Conservation (phyloP, 2,797 vertebrate genomes). For the Threskiornis aethiopicus region DNA sequence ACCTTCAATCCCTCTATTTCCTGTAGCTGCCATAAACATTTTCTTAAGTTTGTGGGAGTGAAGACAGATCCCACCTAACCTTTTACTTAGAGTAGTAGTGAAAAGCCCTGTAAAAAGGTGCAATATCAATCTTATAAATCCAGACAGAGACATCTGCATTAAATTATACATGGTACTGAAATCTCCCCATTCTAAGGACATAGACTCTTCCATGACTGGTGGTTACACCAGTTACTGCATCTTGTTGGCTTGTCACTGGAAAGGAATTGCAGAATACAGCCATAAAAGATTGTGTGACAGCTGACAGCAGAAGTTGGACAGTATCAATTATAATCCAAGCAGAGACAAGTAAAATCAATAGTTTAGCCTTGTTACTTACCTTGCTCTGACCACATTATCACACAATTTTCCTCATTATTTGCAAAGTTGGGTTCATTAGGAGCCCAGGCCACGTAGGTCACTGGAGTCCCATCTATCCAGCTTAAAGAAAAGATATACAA, state of each 20-base stretch:
- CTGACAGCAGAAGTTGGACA: background rate
- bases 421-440: conserved; percentile 91
- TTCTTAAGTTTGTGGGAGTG: background rate
- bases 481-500: conserved; percentile 68
- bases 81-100: background rate
- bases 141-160: background rate
- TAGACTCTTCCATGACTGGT: background rate
- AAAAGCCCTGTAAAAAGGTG: background rate
- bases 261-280: background rate
- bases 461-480: conserved; percentile 87
- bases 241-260: background rate
- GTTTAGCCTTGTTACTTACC: conserved; percentile 73
- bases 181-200: background rate
- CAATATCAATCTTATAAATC: background rate
- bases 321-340: background rate
- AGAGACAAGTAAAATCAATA: background rate
- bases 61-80: background rate
- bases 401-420: conserved; percentile 95
- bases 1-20: background rate
- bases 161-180: background rate
- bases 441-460: conserved; percentile 87
- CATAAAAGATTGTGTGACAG: background rate
- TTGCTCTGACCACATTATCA: conserved; percentile 80
- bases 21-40: background rate
- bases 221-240: background rate